Evolutionary conservation across 2,888 invertebrate genomes (phyloP), one percentile per base, ranked within the genome.

Genomic region (Drosophila tripunctata): DNA sequence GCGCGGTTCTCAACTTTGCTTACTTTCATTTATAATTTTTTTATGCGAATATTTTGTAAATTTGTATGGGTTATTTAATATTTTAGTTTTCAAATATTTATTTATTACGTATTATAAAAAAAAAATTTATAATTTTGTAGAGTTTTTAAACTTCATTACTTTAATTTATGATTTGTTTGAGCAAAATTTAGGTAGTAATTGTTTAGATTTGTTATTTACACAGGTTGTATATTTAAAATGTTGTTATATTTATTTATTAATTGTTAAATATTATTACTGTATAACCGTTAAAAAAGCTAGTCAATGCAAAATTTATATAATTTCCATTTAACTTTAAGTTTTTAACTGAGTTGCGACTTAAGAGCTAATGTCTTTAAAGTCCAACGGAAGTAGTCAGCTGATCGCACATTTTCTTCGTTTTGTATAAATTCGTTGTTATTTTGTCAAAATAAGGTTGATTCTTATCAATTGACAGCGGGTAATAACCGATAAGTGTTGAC

Each of bases 401-500:
- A 82, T 72, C 10, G 27, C 35, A 15, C 4, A 15, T 24, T 43
- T 17, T 47, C 12, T 14, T 45, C n/a, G 1, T 12, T 35, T 45
- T 58, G 40, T 27, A 33, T 19, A n/a, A 8, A 27, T 27, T 22
- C 38, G 58, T 44, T 31, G 24, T 33, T 31, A 52, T 43, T 41
- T 38, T 17, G 22, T n/a, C n/a, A n/a, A 8, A 45, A 7, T 8
- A 4, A 17, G 14, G n/a, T 31, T 21, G 62, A 54, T 66, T 45
- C 65, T 68, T 81, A 87, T 87, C 82, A 67, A 58, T 44, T 41
- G 33, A 36, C 31, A 4, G 12, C 41, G 85, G 58, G 44, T 57
- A 87, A 76, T 58, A 82, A 66, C 76, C 86, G 87, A 82, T 82
- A 82, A 85, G 67, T 17, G 6, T 44, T 60, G 62, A 55, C 60